Evolutionary conservation across 2,888 invertebrate species (phyloP), one percentile per base, ranked within the genome.

Genomic region (Thymelicus lineola): DNA sequence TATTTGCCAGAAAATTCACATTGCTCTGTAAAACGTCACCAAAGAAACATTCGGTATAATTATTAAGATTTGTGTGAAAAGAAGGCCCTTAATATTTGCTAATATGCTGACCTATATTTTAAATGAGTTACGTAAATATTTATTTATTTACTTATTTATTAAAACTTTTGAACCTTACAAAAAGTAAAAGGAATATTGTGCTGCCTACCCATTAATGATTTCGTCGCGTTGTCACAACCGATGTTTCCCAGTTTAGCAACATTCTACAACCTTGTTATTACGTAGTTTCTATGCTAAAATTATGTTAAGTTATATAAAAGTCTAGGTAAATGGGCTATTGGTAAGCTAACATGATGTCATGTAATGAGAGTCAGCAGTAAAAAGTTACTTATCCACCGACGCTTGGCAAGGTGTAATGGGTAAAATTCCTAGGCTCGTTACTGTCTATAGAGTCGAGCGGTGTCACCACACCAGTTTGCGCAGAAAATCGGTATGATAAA

Each of bases 401-500:
- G 50, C 17, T 50, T 50, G 17, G 17, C 17, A 17, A 50, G 17
- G 7, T 50, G 15, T 20, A 53, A 53, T 53, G 53, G 17, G 17
- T 53, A 6, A 53, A 53, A 53, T 53, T 20, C 20, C 53, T 53
- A 7, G 53, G 50, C 50, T 17, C 6, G 38, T 61, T 61, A 46
- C 28, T 61, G 20, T 53, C 20, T 60, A 42, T 35, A 59, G n/a
- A 12, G 20, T 20, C 57, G 57, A 35, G 57, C 14, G 6, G 45
- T 60, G 60, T 45, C 60, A 53, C 53, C 53, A 53, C 20, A 53
- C 53, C 10, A 20, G 20, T 66, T 59, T 45, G 60, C 20, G 38
- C 53, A 38, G 66, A 14, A 42, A 45, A 38, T 64, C 50, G 59
- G 42, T 64, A 53, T 64, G 53, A 67, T 71, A 67, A 71, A 71